Evolutionary conservation across 2,113 vertebrate genomes (phyloP).

Genomic region (Cebus imitator): DNA sequence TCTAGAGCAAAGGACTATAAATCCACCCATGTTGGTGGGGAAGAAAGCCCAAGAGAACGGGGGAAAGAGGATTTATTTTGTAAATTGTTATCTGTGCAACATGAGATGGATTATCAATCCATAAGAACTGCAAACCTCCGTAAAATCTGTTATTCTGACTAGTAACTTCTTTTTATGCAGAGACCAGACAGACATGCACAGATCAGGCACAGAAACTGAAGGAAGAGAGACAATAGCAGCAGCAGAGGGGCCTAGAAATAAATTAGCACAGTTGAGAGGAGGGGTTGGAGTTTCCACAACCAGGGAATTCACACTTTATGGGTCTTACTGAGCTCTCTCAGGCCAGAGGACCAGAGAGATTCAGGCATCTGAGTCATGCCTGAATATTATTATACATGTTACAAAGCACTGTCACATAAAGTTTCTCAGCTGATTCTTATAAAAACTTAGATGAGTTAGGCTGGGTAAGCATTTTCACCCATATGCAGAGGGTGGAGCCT

Average conservation of each 20-base stretch:
- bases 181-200: too few relatives aligned
- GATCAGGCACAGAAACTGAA: neutral
- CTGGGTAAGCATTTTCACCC: neutral
- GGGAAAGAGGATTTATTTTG: neutral
- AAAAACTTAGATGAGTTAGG: neutral
- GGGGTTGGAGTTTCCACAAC: neutral
- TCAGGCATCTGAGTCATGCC: neutral
- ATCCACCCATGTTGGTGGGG: too few relatives aligned
- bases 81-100: neutral
- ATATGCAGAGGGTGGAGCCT: neutral
- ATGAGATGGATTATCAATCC: neutral
- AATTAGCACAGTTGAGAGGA: neutral
- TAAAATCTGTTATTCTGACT: neutral
- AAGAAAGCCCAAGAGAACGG: neutral
- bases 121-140: too few relatives aligned
- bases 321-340: neutral
- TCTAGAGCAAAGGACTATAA: too few relatives aligned
- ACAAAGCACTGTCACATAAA: neutral
- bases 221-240: neutral
- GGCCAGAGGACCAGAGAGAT: neutral
- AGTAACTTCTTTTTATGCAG: neutral
- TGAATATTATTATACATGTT: neutral
- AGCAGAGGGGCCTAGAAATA: too few relatives aligned
- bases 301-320: neutral
- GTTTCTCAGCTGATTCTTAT: neutral